These are phyloP conservation scores for Drosophila aldrichi DNA, from an alignment of 2,888 invertebrate species.

Conservation along the genomic window DNA sequence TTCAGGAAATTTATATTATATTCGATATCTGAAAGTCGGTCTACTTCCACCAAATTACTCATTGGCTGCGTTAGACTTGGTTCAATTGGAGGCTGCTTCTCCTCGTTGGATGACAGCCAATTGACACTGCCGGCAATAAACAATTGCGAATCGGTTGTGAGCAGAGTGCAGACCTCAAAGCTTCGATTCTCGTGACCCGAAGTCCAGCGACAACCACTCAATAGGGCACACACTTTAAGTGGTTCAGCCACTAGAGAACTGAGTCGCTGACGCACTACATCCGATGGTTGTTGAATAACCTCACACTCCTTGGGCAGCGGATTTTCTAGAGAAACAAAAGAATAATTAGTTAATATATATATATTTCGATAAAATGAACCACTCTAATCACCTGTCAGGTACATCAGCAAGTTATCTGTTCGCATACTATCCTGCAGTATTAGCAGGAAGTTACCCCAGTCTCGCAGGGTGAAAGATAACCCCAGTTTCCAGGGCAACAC, in stretches of 20 bases:
- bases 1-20: conserved; percentile 86
- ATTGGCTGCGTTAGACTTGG: conserved; percentile 85
- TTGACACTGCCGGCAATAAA: conserved; percentile 84
- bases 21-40: conserved; percentile 82
- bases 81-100: conserved; percentile 48
- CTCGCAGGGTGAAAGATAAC: conserved; percentile 85
- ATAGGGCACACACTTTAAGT: conserved; percentile 85
- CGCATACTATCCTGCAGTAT: conserved; percentile 86
- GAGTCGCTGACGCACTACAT: conserved; percentile 82
- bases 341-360: too few relatives aligned
- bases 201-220: conserved; percentile 84
- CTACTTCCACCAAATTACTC: conserved; percentile 87
- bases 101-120: conserved; percentile 84
- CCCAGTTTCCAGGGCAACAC: conserved; percentile 87
- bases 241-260: conserved; percentile 73
- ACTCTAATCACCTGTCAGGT: conserved; percentile 85
- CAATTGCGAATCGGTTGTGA: conserved; percentile 85
- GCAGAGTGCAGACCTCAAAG: conserved; percentile 77
- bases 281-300: conserved; percentile 83
- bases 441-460: conserved; percentile 83
- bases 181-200: conserved; percentile 77
- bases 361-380: background rate
- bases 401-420: conserved; percentile 86
- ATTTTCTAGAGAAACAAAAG: conserved; percentile 28
- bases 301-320: conserved; percentile 85